A percentile compares a stretch with the other conserved stretches of the same genome.
Evolutionary conservation across 2,797 vertebrate species (phyloP).

Genomic region (Artibeus lituratus): DNA sequence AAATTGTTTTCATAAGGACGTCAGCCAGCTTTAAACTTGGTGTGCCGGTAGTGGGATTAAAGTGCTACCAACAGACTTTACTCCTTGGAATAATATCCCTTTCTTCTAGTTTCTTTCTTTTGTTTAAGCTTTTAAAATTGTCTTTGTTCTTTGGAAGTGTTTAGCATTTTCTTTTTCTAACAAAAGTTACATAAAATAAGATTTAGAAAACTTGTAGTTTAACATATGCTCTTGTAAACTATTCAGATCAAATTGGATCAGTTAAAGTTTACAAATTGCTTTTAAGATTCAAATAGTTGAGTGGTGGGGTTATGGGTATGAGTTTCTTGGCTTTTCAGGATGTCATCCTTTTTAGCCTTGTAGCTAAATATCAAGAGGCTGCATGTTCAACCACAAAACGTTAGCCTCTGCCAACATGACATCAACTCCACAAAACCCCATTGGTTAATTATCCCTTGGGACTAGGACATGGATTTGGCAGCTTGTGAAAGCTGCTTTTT

Average conservation of each 20-base stretch:
- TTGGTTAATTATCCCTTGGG: conserved; percentile 69
- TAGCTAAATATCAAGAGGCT: conserved; percentile 71
- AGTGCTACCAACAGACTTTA: conserved; percentile 8
- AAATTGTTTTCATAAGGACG: conserved; percentile 38
- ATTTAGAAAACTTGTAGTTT: conserved; percentile 61
- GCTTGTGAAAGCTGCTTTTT: conserved; percentile 74
- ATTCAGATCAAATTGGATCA: conserved; percentile 41
- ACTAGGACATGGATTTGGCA: conserved; percentile 69
- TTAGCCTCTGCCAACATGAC: conserved; percentile 72
- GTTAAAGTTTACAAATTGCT: conserved; percentile 65
- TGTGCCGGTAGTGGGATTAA: neutral
- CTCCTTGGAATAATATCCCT: conserved; percentile 49
- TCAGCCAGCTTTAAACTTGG: conserved; percentile 36
- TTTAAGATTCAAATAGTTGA: conserved; percentile 55
- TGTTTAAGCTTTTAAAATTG: conserved; percentile 48
- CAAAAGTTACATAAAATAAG: conserved; percentile 48
- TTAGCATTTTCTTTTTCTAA: conserved; percentile 53
- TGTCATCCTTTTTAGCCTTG: conserved; percentile 64
- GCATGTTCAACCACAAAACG: conserved; percentile 65
- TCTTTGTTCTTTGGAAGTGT: conserved; percentile 53
- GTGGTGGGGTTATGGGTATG: conserved; percentile 45
- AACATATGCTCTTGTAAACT: conserved; percentile 49
- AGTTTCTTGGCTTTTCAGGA: conserved; percentile 63
- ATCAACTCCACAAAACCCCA: conserved; percentile 67
- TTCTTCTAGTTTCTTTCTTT: conserved; percentile 46